Evolutionary conservation across 2,888 invertebrate species (phyloP).

Genomic region (Ormyrus thymus): DNA sequence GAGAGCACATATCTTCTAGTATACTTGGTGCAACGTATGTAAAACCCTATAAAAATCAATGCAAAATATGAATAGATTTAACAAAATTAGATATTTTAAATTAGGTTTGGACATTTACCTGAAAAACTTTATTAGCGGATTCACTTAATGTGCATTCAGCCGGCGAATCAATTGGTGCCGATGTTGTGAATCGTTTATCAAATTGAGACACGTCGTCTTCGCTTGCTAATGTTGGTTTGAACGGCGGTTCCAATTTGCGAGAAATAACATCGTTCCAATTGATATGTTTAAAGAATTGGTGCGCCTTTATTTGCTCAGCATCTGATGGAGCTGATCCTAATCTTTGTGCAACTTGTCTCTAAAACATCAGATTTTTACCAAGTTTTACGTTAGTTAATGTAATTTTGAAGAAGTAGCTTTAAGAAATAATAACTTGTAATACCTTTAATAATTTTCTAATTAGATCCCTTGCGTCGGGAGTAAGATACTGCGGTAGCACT

Average conservation of each 20-base stretch:
- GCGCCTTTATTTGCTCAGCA: conserved; percentile 91
- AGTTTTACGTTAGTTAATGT: too few species aligned
- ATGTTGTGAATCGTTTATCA: conserved; percentile 97
- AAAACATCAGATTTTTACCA: conserved; percentile 33
- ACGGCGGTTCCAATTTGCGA: conserved; percentile 94
- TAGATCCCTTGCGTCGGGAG: conserved; percentile 95
- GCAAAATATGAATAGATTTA: conserved; percentile 25
- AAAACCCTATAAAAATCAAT: conserved; percentile 86
- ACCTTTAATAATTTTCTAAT: conserved; percentile 93
- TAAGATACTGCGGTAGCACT: conserved; percentile 95
- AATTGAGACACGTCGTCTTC: conserved; percentile 99
- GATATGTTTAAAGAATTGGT: conserved; percentile 95
- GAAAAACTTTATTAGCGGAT: conserved; percentile 97
- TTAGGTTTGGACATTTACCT: conserved; percentile 79
- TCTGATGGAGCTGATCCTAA: conserved; percentile 89
- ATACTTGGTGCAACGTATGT: conserved; percentile 99
- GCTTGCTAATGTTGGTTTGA: conserved; percentile 91
- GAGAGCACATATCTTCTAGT: conserved; percentile 88
- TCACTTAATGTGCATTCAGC: conserved; percentile 95
- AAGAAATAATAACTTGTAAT: conserved; percentile 60
- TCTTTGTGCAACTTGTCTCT: conserved; percentile 86
- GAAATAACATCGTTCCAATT: conserved; percentile 95
- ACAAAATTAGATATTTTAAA: conserved; percentile 9
- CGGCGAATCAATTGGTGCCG: conserved; percentile 98
- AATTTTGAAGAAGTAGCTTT: too few species aligned